Percentiles rank a stretch among this genome's conserved stretches.
phyloP scores from a whole-genome alignment of 2,888 invertebrate species.

The Drosophila glabriapex region DNA sequence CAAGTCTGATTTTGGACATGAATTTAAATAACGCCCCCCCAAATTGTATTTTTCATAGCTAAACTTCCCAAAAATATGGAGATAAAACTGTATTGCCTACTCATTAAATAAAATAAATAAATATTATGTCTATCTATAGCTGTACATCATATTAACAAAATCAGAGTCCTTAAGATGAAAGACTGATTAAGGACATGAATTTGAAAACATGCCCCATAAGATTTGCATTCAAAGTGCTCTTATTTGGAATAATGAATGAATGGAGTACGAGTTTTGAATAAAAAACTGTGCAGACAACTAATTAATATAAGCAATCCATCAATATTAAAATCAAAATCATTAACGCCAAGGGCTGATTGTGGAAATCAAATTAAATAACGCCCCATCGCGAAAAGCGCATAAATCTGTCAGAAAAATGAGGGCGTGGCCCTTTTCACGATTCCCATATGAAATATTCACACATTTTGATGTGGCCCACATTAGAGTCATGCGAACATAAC shows the following conservation, averaged over 20 bases:
- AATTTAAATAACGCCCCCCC: neutral
- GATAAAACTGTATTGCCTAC: neutral
- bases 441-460: slow-evolving; percentile 38
- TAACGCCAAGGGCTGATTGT: neutral
- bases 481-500: slow-evolving; percentile 29
- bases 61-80: neutral
- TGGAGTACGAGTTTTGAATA: neutral
- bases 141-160: neutral
- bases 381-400: slow-evolving; percentile 21
- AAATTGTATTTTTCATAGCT: neutral
- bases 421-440: slow-evolving; percentile 17
- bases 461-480: slow-evolving; percentile 7
- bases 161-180: neutral
- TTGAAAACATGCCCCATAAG: neutral
- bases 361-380: neutral
- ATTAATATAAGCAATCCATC: neutral
- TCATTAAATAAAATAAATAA: neutral
- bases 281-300: neutral
- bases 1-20: neutral
- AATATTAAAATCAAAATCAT: neutral
- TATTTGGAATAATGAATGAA: neutral
- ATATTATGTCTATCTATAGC: neutral
- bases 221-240: neutral
- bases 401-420: slow-evolving; percentile 38
- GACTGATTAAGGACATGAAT: neutral